Evolutionary conservation across 2,113 vertebrate genomes (phyloP).

Genomic region (Laticauda colubrina): DNA sequence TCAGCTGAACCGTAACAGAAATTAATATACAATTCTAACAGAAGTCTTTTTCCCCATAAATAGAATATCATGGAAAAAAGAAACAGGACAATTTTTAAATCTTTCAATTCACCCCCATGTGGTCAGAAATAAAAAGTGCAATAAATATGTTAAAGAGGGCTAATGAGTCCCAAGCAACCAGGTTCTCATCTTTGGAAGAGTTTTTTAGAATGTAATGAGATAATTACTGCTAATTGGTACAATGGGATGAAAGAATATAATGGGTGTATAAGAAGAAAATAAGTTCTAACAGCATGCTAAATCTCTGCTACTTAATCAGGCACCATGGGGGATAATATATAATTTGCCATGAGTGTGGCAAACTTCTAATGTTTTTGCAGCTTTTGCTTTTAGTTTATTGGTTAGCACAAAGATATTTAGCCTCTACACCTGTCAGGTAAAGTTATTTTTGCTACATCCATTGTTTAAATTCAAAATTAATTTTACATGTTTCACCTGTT

Average conservation of each 20-base stretch:
- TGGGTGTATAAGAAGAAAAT: slow-evolving; percentile 21
- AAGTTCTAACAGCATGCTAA: slow-evolving; percentile 25
- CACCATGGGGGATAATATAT: slow-evolving; percentile 27
- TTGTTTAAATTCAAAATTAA: neutral
- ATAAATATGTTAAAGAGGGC: slow-evolving; percentile 57
- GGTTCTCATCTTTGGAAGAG: slow-evolving; percentile 52
- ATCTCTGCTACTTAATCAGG: slow-evolving; percentile 20
- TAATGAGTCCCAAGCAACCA: slow-evolving; percentile 57
- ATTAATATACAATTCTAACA: slow-evolving; percentile 36
- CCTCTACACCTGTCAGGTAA: neutral
- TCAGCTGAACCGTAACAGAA: slow-evolving; percentile 18
- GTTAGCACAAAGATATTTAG: neutral
- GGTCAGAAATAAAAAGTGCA: slow-evolving; percentile 56
- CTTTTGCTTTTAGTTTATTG: slow-evolving; percentile 28
- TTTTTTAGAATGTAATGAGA: slow-evolving; percentile 61
- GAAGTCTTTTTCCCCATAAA: slow-evolving; percentile 43
- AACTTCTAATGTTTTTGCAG: slow-evolving; percentile 28
- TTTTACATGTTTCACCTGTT: neutral
- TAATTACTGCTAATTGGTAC: slow-evolving; percentile 66
- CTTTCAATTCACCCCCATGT: slow-evolving; percentile 33
- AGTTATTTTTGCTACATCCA: slow-evolving; percentile 9
- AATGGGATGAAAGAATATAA: slow-evolving; percentile 43
- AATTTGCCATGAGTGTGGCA: slow-evolving; percentile 29
- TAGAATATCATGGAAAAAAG: slow-evolving; percentile 24
- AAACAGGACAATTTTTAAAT: slow-evolving; percentile 30